A percentile compares a stretch with the other conserved stretches of the same genome.
Conservation (phyloP, 2,113 vertebrate species). For the Lamprotornis superbus region DNA sequence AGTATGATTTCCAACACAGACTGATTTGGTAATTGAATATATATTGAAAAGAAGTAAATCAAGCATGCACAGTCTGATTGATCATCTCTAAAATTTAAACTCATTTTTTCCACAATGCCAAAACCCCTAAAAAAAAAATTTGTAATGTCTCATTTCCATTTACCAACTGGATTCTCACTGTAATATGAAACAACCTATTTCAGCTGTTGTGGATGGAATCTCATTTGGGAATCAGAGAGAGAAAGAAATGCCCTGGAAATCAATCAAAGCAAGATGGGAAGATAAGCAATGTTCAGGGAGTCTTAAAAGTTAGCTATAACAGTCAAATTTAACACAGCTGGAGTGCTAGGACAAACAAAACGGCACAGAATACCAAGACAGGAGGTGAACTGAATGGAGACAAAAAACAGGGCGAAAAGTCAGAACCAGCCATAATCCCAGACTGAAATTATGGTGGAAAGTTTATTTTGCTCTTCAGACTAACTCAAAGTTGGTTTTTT, state of each 20-base stretch:
- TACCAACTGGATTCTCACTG: background rate
- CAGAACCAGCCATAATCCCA: background rate
- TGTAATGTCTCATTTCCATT: background rate
- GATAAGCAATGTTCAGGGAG: background rate
- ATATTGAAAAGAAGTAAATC: background rate
- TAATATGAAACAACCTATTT: background rate
- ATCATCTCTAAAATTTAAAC: background rate
- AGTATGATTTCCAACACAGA: background rate
- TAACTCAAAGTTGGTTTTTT: background rate
- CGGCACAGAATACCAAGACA: background rate
- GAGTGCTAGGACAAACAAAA: background rate
- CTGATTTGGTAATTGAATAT: background rate
- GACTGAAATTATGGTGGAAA: background rate
- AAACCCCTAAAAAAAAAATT: background rate
- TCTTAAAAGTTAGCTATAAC: background rate
- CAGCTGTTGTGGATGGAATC: background rate
- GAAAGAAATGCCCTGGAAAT: background rate
- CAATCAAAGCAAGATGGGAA: background rate
- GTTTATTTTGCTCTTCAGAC: background rate
- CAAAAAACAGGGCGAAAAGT: background rate
- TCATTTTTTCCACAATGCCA: background rate
- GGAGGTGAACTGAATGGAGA: background rate
- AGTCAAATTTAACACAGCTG: background rate
- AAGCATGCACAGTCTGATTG: background rate
- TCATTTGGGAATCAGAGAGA: background rate